These are phyloP conservation scores for Timandra comae DNA, from an alignment of 2,888 invertebrate genomes.

Conservation along the genomic window DNA sequence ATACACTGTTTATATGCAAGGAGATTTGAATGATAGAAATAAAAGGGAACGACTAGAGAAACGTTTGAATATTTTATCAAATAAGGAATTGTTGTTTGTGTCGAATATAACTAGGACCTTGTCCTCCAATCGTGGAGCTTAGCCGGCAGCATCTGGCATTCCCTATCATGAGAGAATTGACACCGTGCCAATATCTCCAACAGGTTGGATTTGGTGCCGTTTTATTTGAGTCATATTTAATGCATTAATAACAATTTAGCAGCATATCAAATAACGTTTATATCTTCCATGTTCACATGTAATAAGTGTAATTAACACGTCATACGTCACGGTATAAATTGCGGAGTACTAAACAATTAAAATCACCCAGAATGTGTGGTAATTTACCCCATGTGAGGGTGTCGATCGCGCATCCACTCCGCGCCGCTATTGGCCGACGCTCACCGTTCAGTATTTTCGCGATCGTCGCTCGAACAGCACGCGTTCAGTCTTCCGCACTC, in stretches of 20 bases:
- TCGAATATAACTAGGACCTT: background rate
- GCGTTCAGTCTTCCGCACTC: constrained; percentile 19
- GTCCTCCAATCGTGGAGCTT: background rate
- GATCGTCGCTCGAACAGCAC: constrained; percentile 31
- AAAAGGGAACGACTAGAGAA: too few relatives aligned
- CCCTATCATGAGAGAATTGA: background rate
- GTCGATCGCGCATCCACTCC: constrained; percentile 36
- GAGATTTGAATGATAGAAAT: too few relatives aligned
- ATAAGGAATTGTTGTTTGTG: too few relatives aligned
- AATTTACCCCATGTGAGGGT: constrained; percentile 36
- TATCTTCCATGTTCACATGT: too few relatives aligned
- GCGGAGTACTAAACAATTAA: constrained; percentile 7
- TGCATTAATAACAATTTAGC: too few relatives aligned
- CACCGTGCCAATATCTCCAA: constrained; percentile 1
- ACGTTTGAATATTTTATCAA: too few relatives aligned
- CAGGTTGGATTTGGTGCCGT: too few relatives aligned
- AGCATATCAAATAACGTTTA: too few relatives aligned
- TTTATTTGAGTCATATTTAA: too few relatives aligned
- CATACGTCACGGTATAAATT: too few relatives aligned
- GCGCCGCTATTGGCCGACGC: constrained; percentile 25
- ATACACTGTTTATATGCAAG: too few relatives aligned
- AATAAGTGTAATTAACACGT: too few relatives aligned
- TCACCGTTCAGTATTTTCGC: constrained; percentile 37
- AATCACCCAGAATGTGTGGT: constrained; percentile 39
- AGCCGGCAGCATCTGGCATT: background rate